These are phyloP conservation scores for Polyommatus iphigenia DNA, from an alignment of 2,888 invertebrate species.

Conservation along the genomic window DNA sequence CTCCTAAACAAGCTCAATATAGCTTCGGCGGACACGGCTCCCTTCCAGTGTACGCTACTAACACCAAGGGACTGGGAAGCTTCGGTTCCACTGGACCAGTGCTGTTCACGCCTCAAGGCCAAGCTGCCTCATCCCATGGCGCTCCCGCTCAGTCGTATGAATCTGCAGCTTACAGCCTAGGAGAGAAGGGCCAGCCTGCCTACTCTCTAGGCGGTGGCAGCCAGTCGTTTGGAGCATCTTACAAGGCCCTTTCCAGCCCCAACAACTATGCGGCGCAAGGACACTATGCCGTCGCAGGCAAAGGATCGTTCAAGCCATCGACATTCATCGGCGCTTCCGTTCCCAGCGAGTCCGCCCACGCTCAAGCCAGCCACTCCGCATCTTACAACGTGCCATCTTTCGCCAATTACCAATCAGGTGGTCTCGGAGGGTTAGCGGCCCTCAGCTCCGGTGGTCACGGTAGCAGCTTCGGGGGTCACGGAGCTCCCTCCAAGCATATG, in stretches of 20 bases:
- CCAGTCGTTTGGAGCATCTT: slow-evolving; percentile 51
- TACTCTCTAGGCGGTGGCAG: slow-evolving; percentile 50
- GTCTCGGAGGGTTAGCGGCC: slow-evolving; percentile 49
- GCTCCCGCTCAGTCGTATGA: slow-evolving; percentile 44
- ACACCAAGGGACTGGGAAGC: slow-evolving; percentile 70
- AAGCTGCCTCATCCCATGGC: slow-evolving; percentile 50
- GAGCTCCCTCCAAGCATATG: slow-evolving; percentile 58
- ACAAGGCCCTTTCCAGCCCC: slow-evolving; percentile 48
- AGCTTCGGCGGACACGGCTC: slow-evolving; percentile 51
- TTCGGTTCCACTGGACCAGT: slow-evolving; percentile 71
- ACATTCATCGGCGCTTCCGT: slow-evolving; percentile 67
- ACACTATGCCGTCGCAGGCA: slow-evolving; percentile 56
- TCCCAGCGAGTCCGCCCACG: slow-evolving; percentile 59
- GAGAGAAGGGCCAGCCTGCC: slow-evolving; percentile 46
- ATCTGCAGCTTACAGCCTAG: slow-evolving; percentile 50
- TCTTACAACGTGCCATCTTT: slow-evolving; percentile 56
- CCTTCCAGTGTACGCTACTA: slow-evolving; percentile 64
- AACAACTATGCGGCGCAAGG: slow-evolving; percentile 40
- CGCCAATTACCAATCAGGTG: slow-evolving; percentile 44
- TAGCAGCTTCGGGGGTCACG: slow-evolving; percentile 54
- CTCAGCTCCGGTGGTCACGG: slow-evolving; percentile 54
- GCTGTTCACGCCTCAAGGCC: slow-evolving; percentile 59
- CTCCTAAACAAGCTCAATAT: slow-evolving; percentile 58
- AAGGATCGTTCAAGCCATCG: slow-evolving; percentile 71
- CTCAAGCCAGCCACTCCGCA: slow-evolving; percentile 55